These are phyloP conservation scores for Nysson spinosus DNA, from an alignment of 2,888 invertebrate genomes.

Conservation along the genomic window DNA sequence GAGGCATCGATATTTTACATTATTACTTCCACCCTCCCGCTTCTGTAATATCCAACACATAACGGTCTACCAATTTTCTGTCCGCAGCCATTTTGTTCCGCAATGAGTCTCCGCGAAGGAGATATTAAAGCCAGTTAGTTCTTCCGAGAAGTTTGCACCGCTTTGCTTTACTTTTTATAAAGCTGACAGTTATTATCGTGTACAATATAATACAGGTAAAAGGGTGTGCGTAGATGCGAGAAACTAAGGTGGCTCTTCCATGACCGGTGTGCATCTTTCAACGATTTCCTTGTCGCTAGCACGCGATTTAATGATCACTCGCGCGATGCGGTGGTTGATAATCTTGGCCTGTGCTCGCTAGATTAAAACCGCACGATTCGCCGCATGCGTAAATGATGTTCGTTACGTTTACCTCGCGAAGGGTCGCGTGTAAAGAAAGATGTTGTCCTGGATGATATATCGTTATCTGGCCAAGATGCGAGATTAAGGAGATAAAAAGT, in stretches of 20 bases:
- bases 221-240: too few relatives aligned
- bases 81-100: too few relatives aligned
- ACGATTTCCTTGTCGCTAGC: conserved; percentile 20
- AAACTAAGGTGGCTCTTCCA: too few relatives aligned
- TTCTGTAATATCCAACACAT: too few relatives aligned
- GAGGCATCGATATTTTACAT: conserved; percentile 73
- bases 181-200: too few relatives aligned
- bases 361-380: conserved; percentile 16
- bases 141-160: too few relatives aligned
- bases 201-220: too few relatives aligned
- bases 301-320: conserved; percentile 40
- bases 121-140: too few relatives aligned
- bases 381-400: conserved; percentile 50
- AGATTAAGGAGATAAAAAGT: conserved; percentile 14
- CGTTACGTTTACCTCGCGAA: conserved; percentile 33
- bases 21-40: conserved; percentile 67
- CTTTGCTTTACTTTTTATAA: too few relatives aligned
- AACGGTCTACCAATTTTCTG: too few relatives aligned
- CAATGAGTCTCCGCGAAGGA: too few relatives aligned
- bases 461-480: conserved; percentile 49
- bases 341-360: conserved; percentile 16
- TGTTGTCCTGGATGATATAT: conserved; percentile 52
- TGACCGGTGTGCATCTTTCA: conserved; percentile 10
- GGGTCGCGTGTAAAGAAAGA: conserved; percentile 42
- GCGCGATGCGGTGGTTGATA: conserved; percentile 45